Conservation (phyloP, 2,888 invertebrate species). For the Chironomus riparius region DNA sequence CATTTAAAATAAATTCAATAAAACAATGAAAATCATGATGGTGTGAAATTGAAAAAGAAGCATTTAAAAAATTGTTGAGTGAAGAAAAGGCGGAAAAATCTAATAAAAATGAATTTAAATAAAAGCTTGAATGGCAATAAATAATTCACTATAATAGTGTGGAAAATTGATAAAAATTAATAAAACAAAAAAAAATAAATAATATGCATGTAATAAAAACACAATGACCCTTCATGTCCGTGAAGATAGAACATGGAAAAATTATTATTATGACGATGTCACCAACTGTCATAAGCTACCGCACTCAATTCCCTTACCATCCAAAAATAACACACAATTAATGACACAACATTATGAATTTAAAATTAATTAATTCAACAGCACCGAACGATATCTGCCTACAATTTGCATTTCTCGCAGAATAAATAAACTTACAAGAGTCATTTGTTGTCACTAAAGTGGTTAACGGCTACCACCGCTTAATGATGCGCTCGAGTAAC, state of each 20-base stretch:
- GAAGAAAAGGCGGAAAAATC: background rate
- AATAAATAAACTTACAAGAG: no score
- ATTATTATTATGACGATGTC: background rate
- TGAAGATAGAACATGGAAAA: background rate
- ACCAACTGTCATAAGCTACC: background rate
- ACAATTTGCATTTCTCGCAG: background rate
- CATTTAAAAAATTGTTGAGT: background rate
- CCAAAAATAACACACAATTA: background rate
- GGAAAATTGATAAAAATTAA: background rate
- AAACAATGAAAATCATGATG: background rate
- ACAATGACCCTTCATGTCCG: background rate
- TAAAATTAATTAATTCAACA: background rate
- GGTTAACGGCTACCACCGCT: background rate
- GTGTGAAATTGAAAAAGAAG: background rate
- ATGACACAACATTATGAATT: background rate
- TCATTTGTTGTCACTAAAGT: background rate
- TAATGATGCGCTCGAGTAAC: conserved; percentile 18
- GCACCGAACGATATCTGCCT: background rate
- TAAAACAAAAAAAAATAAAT: background rate
- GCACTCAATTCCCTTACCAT: background rate
- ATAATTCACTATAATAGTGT: background rate
- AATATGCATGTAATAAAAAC: background rate
- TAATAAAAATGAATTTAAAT: background rate
- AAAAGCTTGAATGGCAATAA: background rate
- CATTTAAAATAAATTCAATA: background rate